Base-by-base conservation (phyloP, 2,113 vertebrate species). In the Charadrius vociferus region DNA sequence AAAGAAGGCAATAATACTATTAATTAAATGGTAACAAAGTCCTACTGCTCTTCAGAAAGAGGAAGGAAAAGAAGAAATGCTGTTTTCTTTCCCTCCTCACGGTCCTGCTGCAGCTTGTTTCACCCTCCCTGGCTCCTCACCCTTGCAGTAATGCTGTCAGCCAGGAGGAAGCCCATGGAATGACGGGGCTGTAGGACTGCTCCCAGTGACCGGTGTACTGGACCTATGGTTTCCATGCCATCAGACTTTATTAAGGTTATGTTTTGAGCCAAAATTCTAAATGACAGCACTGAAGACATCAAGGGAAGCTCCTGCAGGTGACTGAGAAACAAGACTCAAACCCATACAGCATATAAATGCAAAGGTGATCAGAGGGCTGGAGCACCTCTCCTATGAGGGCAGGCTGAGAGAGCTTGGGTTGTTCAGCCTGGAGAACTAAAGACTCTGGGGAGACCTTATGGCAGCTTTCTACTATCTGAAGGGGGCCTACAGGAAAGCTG, bases 171-270 rank as follows among this genome's bases (percentile, higher is more conserved):
- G 11, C 5, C 73, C 34, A 13, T 0, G 0, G 63, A 58, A 23
- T 19, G 63, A 30, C 1, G 12, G 3, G 50, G 50, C 30, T 43
- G 23, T 20, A 63, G 56, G 20, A 56, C 36, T 6, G 24, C 1
- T 9, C 24, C 2, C 8, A 9, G 22, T 0, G 1, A 84, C 22
- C 7, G 6, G 13, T 12, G 5, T 36, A n/a, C 43, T 0, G 0
- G 37, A 63, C 37, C 20, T 71, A 9, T 15, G 26, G 53, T 41
- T 85, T 73, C 65, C 10, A 12, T 18, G 12, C 32, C 71, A 79
- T 50, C 56, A 84, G 43, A 53, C 23, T 34, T 73, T 5, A 22
- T 27, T 70, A 58, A 82, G 36, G 47, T 29, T 61, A 91, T 9
- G 34, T 36, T n/a, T 71, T 45, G 58, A 65, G 55, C 26, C 79